phyloP scores from a whole-genome alignment of 2,113 vertebrate species.

The Sceloporus tristichus region DNA sequence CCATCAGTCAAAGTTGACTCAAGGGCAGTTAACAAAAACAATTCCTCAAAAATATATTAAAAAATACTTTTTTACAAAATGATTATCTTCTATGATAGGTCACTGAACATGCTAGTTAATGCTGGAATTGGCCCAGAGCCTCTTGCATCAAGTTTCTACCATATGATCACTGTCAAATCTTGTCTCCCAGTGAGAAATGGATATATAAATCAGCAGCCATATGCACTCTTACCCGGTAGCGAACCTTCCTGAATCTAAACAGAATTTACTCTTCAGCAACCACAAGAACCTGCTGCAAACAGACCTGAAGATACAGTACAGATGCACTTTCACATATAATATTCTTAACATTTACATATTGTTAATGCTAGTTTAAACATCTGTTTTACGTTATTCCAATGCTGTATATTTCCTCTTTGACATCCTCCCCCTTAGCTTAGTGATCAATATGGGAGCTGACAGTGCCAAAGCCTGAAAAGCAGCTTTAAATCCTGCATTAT shows the following conservation, averaged over 20 bases:
- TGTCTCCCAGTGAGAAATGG: neutral
- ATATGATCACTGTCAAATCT: neutral
- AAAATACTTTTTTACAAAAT: neutral
- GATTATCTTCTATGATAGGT: neutral
- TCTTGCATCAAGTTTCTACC: neutral
- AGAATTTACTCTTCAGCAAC: neutral
- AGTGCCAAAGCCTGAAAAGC: conserved; percentile 44
- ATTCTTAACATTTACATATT: neutral
- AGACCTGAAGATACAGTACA: neutral
- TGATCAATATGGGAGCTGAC: conserved; percentile 36
- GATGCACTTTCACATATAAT: neutral
- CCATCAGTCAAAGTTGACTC: too few relatives aligned
- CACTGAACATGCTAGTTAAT: neutral
- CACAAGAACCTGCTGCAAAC: neutral
- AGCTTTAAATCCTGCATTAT: conserved; percentile 38
- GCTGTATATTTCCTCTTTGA: neutral
- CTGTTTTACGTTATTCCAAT: conserved; percentile 13
- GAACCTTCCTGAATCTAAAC: neutral
- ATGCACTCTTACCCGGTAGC: neutral
- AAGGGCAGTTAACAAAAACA: neutral
- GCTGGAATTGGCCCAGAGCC: neutral
- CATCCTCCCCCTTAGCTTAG: neutral
- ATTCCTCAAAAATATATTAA: neutral
- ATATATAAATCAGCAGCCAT: neutral
- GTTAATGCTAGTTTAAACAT: conserved; percentile 13